These are phyloP conservation scores for Gallinago stenura DNA, from an alignment of 2,797 vertebrate genomes.

Conservation along the genomic window DNA sequence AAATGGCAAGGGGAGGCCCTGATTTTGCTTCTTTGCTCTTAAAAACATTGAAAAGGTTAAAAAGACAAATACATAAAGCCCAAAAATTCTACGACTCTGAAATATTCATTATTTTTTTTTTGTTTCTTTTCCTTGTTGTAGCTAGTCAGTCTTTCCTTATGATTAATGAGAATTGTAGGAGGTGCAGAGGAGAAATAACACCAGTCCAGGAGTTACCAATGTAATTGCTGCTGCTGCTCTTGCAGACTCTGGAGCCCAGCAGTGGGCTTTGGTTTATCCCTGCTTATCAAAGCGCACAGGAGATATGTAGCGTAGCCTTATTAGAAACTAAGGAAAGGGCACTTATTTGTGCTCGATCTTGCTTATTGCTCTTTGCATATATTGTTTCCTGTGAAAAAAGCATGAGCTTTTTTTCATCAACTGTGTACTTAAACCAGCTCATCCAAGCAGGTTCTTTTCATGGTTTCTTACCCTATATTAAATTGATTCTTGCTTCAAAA, in stretches of 20 bases:
- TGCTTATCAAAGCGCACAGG: neutral
- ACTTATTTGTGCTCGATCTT: neutral
- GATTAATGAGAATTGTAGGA: neutral
- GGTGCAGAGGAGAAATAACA: neutral
- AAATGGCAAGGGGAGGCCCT: neutral
- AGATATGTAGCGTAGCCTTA: neutral
- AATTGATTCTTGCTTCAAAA: neutral
- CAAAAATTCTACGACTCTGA: neutral
- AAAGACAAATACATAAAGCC: neutral
- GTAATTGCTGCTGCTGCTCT: neutral
- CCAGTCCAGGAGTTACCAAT: neutral
- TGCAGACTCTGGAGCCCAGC: neutral
- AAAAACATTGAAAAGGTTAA: neutral
- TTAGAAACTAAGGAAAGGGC: neutral
- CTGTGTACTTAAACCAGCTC: neutral
- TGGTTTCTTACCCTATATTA: neutral
- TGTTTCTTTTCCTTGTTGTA: neutral
- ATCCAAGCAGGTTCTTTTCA: neutral
- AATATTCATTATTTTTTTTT: neutral
- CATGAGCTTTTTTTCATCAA: neutral
- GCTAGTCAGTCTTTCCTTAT: neutral
- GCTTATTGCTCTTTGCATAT: neutral
- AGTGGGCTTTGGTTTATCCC: neutral
- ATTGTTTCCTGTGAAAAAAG: neutral
- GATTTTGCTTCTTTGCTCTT: neutral